Percentiles rank a stretch among this genome's conserved stretches.
Conservation (phyloP, 2,113 vertebrate species). For the Procavia capensis region DNA sequence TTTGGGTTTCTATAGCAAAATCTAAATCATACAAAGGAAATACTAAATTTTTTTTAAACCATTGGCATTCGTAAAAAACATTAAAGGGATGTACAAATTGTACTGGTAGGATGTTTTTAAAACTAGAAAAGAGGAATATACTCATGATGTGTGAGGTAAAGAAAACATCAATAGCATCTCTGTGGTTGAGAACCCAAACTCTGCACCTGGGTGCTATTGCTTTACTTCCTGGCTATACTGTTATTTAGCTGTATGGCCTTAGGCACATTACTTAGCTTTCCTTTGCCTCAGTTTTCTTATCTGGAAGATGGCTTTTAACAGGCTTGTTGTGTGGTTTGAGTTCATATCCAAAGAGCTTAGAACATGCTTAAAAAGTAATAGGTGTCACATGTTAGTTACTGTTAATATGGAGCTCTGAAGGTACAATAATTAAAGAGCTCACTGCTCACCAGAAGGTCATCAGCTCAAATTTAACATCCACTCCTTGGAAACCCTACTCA, state of each 20-base stretch:
- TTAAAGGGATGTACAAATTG: not conserved
- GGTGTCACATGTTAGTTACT: not conserved
- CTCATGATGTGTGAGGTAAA: not conserved
- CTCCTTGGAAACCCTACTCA: too few species aligned
- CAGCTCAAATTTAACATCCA: too few species aligned
- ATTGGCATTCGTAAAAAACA: constrained; percentile 25
- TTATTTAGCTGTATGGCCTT: not conserved
- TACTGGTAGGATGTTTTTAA: not conserved
- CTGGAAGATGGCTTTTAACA: constrained; percentile 38
- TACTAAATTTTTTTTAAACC: not conserved
- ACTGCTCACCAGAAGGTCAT: too few species aligned
- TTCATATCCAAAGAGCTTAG: not conserved
- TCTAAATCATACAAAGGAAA: not conserved
- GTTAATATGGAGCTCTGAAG: not conserved
- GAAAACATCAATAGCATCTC: not conserved
- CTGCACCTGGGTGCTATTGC: not conserved
- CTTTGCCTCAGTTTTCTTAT: constrained; percentile 9
- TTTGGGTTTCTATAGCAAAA: too few species aligned
- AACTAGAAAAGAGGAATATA: not conserved
- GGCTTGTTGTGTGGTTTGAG: not conserved
- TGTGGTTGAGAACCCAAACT: not conserved
- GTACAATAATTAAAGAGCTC: too few species aligned
- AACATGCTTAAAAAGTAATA: not conserved
- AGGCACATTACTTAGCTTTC: not conserved
- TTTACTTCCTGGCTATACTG: not conserved